A percentile compares a stretch with the other conserved stretches of the same genome.
These are phyloP conservation scores for Eremophila alpestris DNA, from an alignment of 2,797 vertebrate genomes.

Conservation along the genomic window DNA sequence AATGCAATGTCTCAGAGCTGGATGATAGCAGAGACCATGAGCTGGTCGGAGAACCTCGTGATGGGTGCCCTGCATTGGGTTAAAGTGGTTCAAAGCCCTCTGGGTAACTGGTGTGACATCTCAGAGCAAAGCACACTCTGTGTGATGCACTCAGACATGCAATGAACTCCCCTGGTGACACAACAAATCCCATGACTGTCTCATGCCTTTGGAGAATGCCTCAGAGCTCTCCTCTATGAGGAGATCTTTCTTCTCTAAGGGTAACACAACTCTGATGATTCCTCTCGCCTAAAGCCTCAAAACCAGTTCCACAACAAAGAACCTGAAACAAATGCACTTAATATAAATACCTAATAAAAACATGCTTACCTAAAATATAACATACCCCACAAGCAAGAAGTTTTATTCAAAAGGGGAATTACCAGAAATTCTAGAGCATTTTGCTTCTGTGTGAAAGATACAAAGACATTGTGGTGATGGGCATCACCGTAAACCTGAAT, in stretches of 20 bases:
- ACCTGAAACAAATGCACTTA: background rate
- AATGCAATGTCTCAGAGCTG: background rate
- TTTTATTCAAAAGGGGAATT: background rate
- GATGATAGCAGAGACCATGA: background rate
- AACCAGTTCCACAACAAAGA: background rate
- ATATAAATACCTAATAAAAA: background rate
- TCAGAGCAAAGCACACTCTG: background rate
- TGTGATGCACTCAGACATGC: background rate
- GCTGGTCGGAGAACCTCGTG: background rate
- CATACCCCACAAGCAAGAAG: background rate
- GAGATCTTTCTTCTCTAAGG: background rate
- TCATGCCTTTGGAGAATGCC: background rate
- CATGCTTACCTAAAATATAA: background rate
- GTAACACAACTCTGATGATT: background rate
- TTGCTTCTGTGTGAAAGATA: background rate
- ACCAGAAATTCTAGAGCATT: background rate
- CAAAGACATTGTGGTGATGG: background rate
- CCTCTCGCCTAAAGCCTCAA: background rate
- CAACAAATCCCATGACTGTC: background rate
- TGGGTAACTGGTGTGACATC: background rate
- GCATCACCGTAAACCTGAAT: background rate
- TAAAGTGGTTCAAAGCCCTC: background rate
- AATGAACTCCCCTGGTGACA: background rate
- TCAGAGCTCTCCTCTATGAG: background rate
- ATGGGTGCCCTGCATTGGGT: background rate